Base-by-base conservation (phyloP, 1,140 invertebrate species). In the Drosophila sproati region DNA sequence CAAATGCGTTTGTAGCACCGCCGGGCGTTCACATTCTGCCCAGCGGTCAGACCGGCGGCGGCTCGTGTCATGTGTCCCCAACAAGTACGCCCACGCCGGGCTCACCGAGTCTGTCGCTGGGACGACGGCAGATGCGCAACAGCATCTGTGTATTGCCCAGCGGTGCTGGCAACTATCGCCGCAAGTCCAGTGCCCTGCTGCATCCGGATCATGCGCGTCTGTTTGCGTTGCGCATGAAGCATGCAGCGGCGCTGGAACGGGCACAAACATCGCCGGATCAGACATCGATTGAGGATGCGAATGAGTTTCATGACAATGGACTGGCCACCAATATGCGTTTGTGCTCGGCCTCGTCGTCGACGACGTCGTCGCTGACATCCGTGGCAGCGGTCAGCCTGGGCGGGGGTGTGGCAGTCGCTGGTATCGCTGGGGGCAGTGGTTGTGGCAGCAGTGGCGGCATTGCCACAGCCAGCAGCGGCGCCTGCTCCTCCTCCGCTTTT, bases 191-290 rank as follows among this genome's bases (percentile, higher is more conserved):
- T 66, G 91, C 93, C 3, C 86, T 96, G 0, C 93, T 96, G 20
- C 95, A 96, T 93, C 95, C 95, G 5, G 95, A 96, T 74, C 95
- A 96, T 91, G 95, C 95, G 20, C 92, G 95, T 2, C 91, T 95
- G 3, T 92, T 94, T 51, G 91, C 92, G 4, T 34, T 92, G 61
- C 66, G 91, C 3, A 94, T 94, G 69, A 91, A 94, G 8, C 93
- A 94, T 77, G 93, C 94, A 41, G 91, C 93, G 54, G 93, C 94
- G 75, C 85, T 93, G 77, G 91, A 92, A 43, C 70, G 92, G 41
- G 93, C 92, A 50, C 86, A 91, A 48, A 93, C 82, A 3, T 92
- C 82, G 10, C 91, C 91, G 7, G 91, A 92, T 67, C 91, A 92
- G 66, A 92, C 92, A 55, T 93, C 75, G 63, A 93, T 86, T 77